phyloP scores from a whole-genome alignment of 2,888 invertebrate species.

The Beris chalybata region DNA sequence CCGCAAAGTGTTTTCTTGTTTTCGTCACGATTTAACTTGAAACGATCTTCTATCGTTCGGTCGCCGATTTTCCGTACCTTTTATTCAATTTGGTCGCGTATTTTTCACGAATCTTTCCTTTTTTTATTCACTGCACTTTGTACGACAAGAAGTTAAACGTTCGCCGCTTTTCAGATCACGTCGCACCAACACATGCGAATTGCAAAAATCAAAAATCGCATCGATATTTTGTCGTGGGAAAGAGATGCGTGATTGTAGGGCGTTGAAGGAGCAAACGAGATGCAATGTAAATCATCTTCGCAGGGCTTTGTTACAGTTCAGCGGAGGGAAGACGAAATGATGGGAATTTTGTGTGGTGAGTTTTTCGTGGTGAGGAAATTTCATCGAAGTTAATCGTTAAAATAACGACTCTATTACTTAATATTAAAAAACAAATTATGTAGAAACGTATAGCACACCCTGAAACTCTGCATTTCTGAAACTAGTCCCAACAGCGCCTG shows the following conservation, averaged over 20 bases:
- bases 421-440: too few species aligned
- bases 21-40: not conserved
- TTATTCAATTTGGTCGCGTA: slow-evolving; percentile 1
- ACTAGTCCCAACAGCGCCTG: too few species aligned
- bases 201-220: not conserved
- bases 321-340: too few species aligned
- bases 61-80: not conserved
- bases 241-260: not conserved
- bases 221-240: not conserved
- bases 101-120: not conserved
- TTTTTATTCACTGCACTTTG: not conserved
- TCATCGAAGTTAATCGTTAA: too few species aligned
- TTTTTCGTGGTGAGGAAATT: too few species aligned
- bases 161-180: not conserved
- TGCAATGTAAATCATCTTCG: not conserved
- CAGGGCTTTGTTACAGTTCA: too few species aligned
- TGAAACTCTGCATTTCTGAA: too few species aligned
- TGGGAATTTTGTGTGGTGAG: too few species aligned
- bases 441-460: too few species aligned
- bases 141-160: not conserved
- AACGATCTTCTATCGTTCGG: not conserved
- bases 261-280: not conserved
- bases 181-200: not conserved
- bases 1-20: not conserved
- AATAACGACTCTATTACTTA: too few species aligned